Conservation (phyloP, 2,888 invertebrate species). For the Eustalomyia histrio region DNA sequence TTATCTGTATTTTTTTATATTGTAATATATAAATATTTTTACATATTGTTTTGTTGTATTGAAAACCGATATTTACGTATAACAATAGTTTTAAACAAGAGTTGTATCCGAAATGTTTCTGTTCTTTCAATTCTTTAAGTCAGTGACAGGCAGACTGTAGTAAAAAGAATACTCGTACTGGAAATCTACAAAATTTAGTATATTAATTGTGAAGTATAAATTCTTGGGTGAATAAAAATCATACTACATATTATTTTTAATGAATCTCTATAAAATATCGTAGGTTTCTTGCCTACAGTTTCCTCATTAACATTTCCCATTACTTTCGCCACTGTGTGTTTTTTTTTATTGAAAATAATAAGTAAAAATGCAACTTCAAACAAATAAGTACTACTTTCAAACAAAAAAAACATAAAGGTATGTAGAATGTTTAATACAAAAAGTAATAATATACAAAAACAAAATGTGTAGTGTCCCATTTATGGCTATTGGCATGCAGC, state of each 20-base stretch:
- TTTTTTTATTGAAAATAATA: slow-evolving; percentile 31
- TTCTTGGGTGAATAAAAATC: no score
- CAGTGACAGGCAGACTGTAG: no score
- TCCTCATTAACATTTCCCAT: neutral
- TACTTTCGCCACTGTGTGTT: slow-evolving; percentile 1
- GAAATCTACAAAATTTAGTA: no score
- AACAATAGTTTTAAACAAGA: neutral
- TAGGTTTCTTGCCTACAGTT: no score
- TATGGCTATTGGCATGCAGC: slow-evolving; percentile 64
- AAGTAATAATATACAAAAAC: slow-evolving; percentile 3
- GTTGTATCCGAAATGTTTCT: neutral
- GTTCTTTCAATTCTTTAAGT: neutral
- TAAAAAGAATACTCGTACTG: no score
- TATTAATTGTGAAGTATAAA: no score
- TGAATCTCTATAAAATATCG: no score
- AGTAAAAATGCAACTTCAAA: slow-evolving; percentile 31
- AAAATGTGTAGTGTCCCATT: slow-evolving; percentile 50
- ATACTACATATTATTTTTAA: no score
- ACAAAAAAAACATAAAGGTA: slow-evolving; percentile 33
- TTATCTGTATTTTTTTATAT: slow-evolving; percentile 44
- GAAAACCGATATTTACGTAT: slow-evolving; percentile 12
- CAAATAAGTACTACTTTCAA: slow-evolving; percentile 4
- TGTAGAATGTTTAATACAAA: slow-evolving; percentile 7
- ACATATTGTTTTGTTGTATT: slow-evolving; percentile 36
- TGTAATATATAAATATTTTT: no score